A percentile compares a stretch with the other conserved stretches of the same genome.
These are phyloP conservation scores for Acronicta leporina DNA, from an alignment of 2,888 invertebrate genomes.

Conservation along the genomic window DNA sequence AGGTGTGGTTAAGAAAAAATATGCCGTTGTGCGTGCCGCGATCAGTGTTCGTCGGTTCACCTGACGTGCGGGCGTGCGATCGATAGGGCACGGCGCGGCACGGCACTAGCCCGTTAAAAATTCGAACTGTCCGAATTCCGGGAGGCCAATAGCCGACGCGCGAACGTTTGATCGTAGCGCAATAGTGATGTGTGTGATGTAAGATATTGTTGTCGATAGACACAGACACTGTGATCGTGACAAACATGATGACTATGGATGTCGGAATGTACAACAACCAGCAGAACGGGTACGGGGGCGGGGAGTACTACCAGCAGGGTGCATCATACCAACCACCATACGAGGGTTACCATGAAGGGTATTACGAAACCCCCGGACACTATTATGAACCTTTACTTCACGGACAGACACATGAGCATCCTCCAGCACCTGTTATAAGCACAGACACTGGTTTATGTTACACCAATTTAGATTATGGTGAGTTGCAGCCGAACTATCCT, in stretches of 20 bases:
- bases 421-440: conserved; percentile 92
- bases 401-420: conserved; percentile 82
- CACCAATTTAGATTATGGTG: conserved; percentile 95
- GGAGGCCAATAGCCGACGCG: conserved; percentile 65
- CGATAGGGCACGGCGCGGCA: conserved; percentile 69
- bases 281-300: conserved; percentile 88
- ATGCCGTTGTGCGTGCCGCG: conserved; percentile 67
- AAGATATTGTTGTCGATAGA: conserved; percentile 75
- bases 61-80: conserved; percentile 81
- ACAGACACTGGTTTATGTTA: conserved; percentile 96
- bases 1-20: conserved; percentile 81
- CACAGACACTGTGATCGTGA: conserved; percentile 76
- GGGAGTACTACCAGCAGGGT: conserved; percentile 87
- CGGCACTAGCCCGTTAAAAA: conserved; percentile 67
- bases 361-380: conserved; percentile 84
- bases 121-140: conserved; percentile 70
- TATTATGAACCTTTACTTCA: conserved; percentile 87
- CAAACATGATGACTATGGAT: conserved; percentile 94
- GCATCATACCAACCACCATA: conserved; percentile 81
- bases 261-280: conserved; percentile 93
- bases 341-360: conserved; percentile 84
- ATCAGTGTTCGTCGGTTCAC: conserved; percentile 81
- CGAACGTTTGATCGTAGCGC: conserved; percentile 52
- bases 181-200: conserved; percentile 84
- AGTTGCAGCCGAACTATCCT: conserved; percentile 84